Percentiles rank a stretch among this genome's conserved stretches.
phyloP scores from a whole-genome alignment of 2,797 vertebrate species.

The Garrulus glandarius region DNA sequence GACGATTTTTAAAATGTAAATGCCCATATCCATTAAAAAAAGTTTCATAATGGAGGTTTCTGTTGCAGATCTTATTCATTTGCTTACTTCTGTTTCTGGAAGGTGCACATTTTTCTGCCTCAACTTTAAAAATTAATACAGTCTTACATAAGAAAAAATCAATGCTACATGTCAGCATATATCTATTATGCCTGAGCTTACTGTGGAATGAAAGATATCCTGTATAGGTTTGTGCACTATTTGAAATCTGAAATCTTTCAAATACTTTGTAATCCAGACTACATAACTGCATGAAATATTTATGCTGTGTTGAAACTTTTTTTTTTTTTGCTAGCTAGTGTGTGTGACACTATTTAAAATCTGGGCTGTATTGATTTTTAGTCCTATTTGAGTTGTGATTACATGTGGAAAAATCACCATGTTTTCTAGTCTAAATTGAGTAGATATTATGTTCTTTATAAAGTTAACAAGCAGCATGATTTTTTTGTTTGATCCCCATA shows the following conservation, averaged over 20 bases:
- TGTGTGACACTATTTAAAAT: not conserved
- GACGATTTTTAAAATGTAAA: not conserved
- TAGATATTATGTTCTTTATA: not conserved
- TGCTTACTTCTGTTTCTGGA: slow-evolving; percentile 15
- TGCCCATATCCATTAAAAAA: not conserved
- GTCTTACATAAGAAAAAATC: slow-evolving; percentile 35
- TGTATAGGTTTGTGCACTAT: not conserved
- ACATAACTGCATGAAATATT: slow-evolving; percentile 5
- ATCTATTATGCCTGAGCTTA: slow-evolving; percentile 38
- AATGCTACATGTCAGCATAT: slow-evolving; percentile 15
- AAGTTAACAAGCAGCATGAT: not conserved
- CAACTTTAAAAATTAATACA: slow-evolving; percentile 61
- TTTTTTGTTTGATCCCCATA: not conserved
- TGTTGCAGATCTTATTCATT: not conserved
- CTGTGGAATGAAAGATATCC: slow-evolving; percentile 14
- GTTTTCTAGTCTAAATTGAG: not conserved
- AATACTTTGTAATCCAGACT: slow-evolving; percentile 9
- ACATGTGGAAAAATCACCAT: not conserved
- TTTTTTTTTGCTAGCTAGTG: not conserved
- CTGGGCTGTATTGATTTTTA: not conserved
- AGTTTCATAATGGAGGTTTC: not conserved
- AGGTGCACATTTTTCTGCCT: slow-evolving; percentile 23
- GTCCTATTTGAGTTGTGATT: not conserved
- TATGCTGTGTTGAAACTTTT: not conserved
- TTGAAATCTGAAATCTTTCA: slow-evolving; percentile 12